Evolutionary conservation across 2,888 invertebrate genomes (phyloP).

Genomic region (Drosophila greeni): DNA sequence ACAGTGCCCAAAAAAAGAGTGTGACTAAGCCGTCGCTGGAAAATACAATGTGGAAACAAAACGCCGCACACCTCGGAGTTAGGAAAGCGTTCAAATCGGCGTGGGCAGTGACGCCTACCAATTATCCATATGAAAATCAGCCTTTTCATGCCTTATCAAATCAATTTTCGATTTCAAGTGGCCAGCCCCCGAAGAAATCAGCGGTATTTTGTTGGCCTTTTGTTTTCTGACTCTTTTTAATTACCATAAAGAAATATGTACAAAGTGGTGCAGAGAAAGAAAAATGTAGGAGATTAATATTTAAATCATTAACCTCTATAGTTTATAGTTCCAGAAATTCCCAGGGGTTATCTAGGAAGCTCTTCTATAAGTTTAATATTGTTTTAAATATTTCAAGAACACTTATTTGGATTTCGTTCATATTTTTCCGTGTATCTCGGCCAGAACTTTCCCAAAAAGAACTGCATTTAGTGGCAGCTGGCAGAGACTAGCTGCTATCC

Average conservation of each 20-base stretch:
- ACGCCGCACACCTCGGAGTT: slow-evolving; percentile 25
- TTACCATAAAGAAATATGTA: slow-evolving; percentile 52
- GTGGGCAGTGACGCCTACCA: slow-evolving; percentile 64
- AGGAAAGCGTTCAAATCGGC: slow-evolving; percentile 59
- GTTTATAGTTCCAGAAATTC: background rate
- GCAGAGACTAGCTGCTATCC: slow-evolving; percentile 31
- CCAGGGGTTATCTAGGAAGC: background rate
- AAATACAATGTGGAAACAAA: slow-evolving; percentile 15
- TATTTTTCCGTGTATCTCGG: slow-evolving; percentile 13
- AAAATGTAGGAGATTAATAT: background rate
- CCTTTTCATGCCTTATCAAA: slow-evolving; percentile 62
- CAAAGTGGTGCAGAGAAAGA: slow-evolving; percentile 13
- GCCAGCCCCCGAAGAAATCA: slow-evolving; percentile 37
- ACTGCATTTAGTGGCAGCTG: slow-evolving; percentile 43
- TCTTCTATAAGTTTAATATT: no score
- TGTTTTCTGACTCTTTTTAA: slow-evolving; percentile 53
- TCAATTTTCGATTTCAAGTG: slow-evolving; percentile 42
- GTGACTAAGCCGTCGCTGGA: slow-evolving; percentile 36
- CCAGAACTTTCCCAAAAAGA: slow-evolving; percentile 61
- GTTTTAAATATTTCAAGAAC: no score
- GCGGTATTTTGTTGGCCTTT: slow-evolving; percentile 50
- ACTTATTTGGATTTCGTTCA: background rate
- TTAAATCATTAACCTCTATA: background rate
- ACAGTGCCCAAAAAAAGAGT: slow-evolving; percentile 25
- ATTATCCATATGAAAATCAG: slow-evolving; percentile 44